Percentiles rank a stretch among this genome's conserved stretches.
Conservation (phyloP, 2,113 vertebrate genomes). For the Theropithecus gelada region DNA sequence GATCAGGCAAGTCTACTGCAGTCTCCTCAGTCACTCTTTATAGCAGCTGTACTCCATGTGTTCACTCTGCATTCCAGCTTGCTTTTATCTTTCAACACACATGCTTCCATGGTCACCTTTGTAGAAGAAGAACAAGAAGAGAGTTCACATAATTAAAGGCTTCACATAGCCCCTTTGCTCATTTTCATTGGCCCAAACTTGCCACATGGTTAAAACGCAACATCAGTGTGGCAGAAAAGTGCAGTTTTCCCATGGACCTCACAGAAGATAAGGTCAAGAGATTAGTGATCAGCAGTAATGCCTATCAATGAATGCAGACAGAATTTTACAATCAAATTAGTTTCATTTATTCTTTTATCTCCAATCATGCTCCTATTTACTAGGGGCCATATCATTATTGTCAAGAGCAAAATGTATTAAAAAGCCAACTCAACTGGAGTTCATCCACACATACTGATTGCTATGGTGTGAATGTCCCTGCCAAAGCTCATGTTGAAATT, state of each 20-base stretch:
- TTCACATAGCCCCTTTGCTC: not conserved
- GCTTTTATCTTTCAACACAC: not conserved
- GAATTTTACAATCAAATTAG: not conserved
- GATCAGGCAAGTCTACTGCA: not conserved
- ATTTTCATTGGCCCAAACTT: not conserved
- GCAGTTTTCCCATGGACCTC: not conserved
- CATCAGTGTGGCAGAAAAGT: not conserved
- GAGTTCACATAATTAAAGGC: not conserved
- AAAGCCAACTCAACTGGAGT: not conserved
- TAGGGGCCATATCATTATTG: not conserved
- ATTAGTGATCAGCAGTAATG: not conserved
- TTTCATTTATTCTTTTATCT: not conserved
- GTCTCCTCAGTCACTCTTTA: not conserved
- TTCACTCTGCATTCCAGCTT: not conserved
- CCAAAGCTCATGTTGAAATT: not conserved
- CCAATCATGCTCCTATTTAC: not conserved
- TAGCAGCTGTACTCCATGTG: not conserved
- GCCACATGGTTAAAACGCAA: not conserved
- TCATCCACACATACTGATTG: not conserved
- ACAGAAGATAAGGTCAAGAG: not conserved
- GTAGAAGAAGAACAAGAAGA: not conserved
- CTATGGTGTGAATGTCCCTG: not conserved
- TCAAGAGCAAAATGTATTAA: not conserved
- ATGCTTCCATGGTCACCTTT: not conserved
- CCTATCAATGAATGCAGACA: not conserved